phyloP scores from a whole-genome alignment of 2,888 invertebrate genomes.

The Ptychoptera contaminata region DNA sequence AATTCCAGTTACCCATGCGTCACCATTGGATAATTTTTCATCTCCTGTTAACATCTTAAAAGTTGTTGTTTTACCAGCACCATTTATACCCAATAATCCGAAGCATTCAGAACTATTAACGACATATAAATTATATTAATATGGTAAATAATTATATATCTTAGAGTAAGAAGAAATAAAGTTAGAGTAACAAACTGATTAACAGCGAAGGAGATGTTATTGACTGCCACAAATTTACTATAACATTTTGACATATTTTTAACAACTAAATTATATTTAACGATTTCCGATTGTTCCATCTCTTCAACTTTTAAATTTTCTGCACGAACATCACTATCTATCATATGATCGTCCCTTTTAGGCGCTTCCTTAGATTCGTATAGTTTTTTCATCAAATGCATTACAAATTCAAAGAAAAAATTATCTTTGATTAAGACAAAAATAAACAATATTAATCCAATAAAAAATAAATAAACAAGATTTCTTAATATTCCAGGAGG shows the following conservation, averaged over 20 bases:
- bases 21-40: conserved; percentile 48
- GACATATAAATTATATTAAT: not conserved
- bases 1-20: conserved; percentile 44
- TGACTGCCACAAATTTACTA: conserved; percentile 51
- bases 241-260: conserved; percentile 53
- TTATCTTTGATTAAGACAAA: conserved; percentile 47
- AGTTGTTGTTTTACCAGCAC: conserved; percentile 69
- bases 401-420: conserved; percentile 25
- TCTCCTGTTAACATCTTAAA: conserved; percentile 77
- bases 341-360: not conserved
- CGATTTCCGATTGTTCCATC: conserved; percentile 25
- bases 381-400: no score
- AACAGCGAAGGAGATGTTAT: conserved; percentile 40
- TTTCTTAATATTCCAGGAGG: conserved; percentile 50
- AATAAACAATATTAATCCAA: conserved; percentile 38
- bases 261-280: conserved; percentile 36
- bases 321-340: conserved; percentile 33
- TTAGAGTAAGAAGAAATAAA: not conserved
- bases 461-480: conserved; percentile 38
- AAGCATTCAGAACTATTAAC: conserved; percentile 49
- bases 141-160: not conserved
- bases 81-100: conserved; percentile 61
- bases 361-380: no score
- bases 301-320: conserved; percentile 36
- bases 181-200: conserved; percentile 1